Evolutionary conservation across 2,888 invertebrate genomes (phyloP).

Genomic region (Apamea epomidion): DNA sequence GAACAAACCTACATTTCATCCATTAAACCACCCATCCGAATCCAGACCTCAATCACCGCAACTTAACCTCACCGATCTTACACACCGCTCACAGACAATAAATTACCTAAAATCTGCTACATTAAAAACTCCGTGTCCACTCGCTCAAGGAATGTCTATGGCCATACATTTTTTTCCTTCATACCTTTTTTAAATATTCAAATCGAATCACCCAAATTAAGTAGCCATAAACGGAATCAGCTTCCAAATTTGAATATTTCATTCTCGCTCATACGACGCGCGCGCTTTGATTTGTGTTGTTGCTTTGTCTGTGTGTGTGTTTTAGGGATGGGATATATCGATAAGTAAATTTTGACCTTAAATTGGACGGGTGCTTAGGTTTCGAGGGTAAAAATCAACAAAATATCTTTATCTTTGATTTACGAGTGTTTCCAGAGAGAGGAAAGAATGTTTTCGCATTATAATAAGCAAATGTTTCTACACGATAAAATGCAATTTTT

Average conservation of each 20-base stretch:
- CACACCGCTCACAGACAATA: constrained; percentile 64
- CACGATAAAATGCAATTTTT: constrained; percentile 5
- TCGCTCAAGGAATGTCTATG: constrained; percentile 84
- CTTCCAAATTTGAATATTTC: constrained; percentile 91
- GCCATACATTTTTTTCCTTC: constrained; percentile 79
- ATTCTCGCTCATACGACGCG: constrained; percentile 84
- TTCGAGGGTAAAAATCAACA: not conserved
- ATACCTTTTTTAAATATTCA: constrained; percentile 88
- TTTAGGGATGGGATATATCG: constrained; percentile 71
- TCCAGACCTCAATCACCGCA: constrained; percentile 57
- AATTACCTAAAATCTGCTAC: constrained; percentile 69
- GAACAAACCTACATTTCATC: constrained; percentile 55
- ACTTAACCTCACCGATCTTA: constrained; percentile 64
- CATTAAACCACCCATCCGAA: constrained; percentile 57
- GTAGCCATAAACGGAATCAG: constrained; percentile 91
- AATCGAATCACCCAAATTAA: constrained; percentile 91
- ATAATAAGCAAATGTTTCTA: not conserved
- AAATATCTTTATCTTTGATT: not conserved
- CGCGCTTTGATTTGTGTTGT: constrained; percentile 86
- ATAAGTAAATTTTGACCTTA: constrained; percentile 12
- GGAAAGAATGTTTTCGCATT: not conserved
- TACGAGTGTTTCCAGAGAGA: not conserved
- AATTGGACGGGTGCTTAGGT: not conserved
- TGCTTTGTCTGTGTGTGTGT: constrained; percentile 74
- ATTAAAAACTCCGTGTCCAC: constrained; percentile 70